Evolutionary conservation across 2,797 vertebrate species (phyloP).

Genomic region (Periophthalmus magnuspinnatus): DNA sequence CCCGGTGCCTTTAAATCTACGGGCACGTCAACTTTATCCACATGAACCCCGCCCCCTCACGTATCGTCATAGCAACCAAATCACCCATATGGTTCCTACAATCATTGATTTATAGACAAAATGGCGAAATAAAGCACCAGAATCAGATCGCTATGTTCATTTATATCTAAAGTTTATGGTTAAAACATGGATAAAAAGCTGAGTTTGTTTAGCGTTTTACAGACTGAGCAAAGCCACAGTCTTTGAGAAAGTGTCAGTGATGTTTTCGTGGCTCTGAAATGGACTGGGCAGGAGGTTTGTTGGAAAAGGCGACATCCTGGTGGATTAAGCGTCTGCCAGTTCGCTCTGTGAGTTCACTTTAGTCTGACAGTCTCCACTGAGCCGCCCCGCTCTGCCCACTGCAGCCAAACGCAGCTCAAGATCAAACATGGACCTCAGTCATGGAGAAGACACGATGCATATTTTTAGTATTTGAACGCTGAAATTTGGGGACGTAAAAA

Average conservation of each 20-base stretch:
- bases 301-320: conserved; percentile 33
- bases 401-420: conserved; percentile 19
- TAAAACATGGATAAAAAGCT: conserved; percentile 50
- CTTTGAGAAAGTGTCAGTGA: conserved; percentile 40
- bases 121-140: too few relatives aligned
- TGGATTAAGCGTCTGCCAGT: conserved; percentile 47
- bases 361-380: conserved; percentile 37
- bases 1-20: too few relatives aligned
- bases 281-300: conserved; percentile 36
- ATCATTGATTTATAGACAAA: too few relatives aligned
- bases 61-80: too few relatives aligned
- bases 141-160: too few relatives aligned
- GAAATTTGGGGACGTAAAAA: too few relatives aligned
- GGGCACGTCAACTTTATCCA: too few relatives aligned
- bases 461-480: conserved; percentile 8
- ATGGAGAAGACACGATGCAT: conserved; percentile 22
- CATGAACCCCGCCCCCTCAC: too few relatives aligned
- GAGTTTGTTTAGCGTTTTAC: conserved; percentile 12
- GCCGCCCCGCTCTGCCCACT: conserved; percentile 11
- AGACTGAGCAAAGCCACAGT: conserved; percentile 20
- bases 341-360: conserved; percentile 39
- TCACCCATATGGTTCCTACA: too few relatives aligned
- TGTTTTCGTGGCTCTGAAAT: conserved; percentile 48
- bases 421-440: conserved; percentile 17
- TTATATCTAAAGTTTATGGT: too few relatives aligned